phyloP scores from a whole-genome alignment of 64 coral and sea anemone genomes.

The Anthopleura sola region DNA sequence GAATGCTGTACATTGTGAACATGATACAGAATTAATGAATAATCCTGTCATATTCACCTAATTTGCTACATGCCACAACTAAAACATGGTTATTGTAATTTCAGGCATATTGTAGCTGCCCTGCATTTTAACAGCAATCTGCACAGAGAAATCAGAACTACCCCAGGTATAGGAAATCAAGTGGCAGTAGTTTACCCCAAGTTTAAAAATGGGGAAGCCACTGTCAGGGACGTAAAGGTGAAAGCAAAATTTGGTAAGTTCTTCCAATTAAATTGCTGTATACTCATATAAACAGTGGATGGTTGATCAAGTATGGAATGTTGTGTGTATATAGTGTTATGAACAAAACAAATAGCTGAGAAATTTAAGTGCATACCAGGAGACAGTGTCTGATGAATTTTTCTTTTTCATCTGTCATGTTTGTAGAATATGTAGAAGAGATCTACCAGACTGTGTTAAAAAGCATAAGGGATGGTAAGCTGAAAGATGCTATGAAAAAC shows the following conservation, averaged over 20 bases:
- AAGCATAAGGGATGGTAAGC: background rate
- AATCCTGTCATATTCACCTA: background rate
- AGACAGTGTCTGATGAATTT: background rate
- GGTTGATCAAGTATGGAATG: too few relatives aligned
- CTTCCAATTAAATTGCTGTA: background rate
- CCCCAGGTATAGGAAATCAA: background rate
- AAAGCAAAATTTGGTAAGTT: background rate
- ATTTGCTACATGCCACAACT: too few relatives aligned
- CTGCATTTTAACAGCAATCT: constrained; percentile 6
- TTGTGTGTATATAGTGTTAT: too few relatives aligned
- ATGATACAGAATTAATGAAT: background rate
- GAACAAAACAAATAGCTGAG: too few relatives aligned
- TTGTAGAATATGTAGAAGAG: constrained; percentile 8
- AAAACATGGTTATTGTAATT: background rate
- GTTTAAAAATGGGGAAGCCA: constrained; percentile 18
- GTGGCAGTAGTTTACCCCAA: background rate
- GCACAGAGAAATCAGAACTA: background rate
- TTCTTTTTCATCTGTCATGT: background rate
- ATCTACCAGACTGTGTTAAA: background rate
- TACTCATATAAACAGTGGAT: background rate
- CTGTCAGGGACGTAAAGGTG: background rate
- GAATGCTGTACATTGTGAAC: background rate
- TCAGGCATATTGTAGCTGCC: background rate
- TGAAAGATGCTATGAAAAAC: background rate
- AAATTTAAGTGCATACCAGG: too few relatives aligned